phyloP scores from a whole-genome alignment of 1,140 invertebrate genomes.

The Trichomalopsis sarcophagae region DNA sequence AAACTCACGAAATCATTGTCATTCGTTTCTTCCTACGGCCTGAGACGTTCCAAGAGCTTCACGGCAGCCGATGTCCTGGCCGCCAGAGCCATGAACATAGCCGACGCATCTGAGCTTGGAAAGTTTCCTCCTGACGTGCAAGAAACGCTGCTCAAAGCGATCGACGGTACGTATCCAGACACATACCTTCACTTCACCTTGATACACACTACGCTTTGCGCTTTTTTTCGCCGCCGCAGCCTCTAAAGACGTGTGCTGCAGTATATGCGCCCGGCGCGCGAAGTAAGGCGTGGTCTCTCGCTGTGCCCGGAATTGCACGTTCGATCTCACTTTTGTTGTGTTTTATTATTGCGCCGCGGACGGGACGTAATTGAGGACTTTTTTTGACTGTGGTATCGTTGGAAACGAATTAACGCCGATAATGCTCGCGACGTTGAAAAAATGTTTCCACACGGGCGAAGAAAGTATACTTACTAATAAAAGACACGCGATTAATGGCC shows the following conservation, averaged over 20 bases:
- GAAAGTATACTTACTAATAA: no score
- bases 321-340: no score
- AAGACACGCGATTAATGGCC: no score
- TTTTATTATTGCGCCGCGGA: no score
- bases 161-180: constrained; percentile 76
- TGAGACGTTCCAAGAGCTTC: constrained; percentile 88
- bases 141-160: constrained; percentile 81
- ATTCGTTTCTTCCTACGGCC: constrained; percentile 73
- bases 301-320: no score
- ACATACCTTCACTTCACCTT: not conserved
- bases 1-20: constrained; percentile 72
- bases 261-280: not conserved
- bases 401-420: no score
- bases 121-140: constrained; percentile 84
- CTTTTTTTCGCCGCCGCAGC: no score
- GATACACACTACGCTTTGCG: not conserved
- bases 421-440: no score
- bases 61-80: constrained; percentile 80
- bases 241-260: not conserved
- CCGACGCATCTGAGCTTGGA: constrained; percentile 83
- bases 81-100: constrained; percentile 76
- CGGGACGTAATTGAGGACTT: no score
- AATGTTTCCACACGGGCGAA: no score
- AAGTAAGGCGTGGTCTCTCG: not conserved
- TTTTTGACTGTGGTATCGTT: no score